Conservation (phyloP, 2,797 vertebrate species). For the Siniperca scherzeri region DNA sequence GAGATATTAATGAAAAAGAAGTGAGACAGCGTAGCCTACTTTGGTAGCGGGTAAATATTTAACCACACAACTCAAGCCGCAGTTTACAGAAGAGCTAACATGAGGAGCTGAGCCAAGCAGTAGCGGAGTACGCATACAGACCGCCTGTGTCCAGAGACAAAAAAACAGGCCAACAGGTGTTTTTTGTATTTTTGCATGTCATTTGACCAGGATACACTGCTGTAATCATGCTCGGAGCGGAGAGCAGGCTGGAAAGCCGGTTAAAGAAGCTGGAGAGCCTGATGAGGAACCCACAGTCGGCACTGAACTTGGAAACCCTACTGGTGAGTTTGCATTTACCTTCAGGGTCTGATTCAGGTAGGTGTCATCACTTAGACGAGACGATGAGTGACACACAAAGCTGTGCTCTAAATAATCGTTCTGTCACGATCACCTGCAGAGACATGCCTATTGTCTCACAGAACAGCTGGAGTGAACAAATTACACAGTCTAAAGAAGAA, state of each 20-base stretch:
- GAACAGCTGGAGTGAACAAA: neutral
- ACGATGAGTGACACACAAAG: neutral
- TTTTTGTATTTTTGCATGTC: constrained; percentile 10
- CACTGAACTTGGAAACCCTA: constrained; percentile 84
- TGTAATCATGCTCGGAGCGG: constrained; percentile 82
- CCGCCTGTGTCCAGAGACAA: neutral
- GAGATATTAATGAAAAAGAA: neutral
- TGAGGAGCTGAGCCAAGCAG: constrained; percentile 52
- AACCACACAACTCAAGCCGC: constrained; percentile 37
- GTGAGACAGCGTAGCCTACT: neutral
- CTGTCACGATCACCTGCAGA: constrained; percentile 5
- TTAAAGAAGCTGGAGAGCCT: constrained; percentile 81
- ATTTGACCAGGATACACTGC: constrained; percentile 44
- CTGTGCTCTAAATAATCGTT: neutral
- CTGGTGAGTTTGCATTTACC: constrained; percentile 80
- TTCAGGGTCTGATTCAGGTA: constrained; percentile 1
- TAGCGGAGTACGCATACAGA: constrained; percentile 21
- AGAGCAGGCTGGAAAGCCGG: constrained; percentile 81
- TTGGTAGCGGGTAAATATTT: constrained; percentile 54
- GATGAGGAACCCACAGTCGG: constrained; percentile 81
- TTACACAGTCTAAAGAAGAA: neutral
- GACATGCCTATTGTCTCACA: neutral
- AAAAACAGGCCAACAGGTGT: constrained; percentile 50
- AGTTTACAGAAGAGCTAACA: constrained; percentile 44
- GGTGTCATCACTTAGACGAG: neutral